Evolutionary conservation across 2,888 invertebrate genomes (phyloP).

Genomic region (Limnephilus lunatus): DNA sequence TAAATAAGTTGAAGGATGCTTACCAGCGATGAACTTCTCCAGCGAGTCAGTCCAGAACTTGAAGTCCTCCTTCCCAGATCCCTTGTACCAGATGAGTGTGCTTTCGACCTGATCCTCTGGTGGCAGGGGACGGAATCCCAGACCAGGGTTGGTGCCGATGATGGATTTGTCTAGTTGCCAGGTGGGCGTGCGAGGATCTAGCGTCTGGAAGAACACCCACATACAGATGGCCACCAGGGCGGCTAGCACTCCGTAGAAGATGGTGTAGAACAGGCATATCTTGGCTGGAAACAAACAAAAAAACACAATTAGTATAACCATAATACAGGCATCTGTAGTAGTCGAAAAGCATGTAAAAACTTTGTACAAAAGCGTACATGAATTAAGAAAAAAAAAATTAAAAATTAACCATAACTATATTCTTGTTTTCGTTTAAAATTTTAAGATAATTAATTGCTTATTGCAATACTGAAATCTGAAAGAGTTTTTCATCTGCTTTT

Average conservation of each 20-base stretch:
- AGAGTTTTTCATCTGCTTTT: too few relatives aligned
- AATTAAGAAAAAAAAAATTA: too few relatives aligned
- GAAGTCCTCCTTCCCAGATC: slow-evolving; percentile 86
- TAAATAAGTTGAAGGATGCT: slow-evolving; percentile 63
- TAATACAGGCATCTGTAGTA: too few relatives aligned
- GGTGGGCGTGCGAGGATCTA: slow-evolving; percentile 92
- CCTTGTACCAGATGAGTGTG: slow-evolving; percentile 96
- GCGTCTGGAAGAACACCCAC: slow-evolving; percentile 94
- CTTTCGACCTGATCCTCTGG: slow-evolving; percentile 91
- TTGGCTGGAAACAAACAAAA: slow-evolving; percentile 83
- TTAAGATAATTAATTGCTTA: too few relatives aligned
- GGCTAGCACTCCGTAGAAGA: slow-evolving; percentile 94
- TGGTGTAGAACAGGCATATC: slow-evolving; percentile 95
- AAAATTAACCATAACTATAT: too few relatives aligned
- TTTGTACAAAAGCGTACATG: too few relatives aligned
- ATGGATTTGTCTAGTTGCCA: slow-evolving; percentile 92
- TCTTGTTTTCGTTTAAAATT: too few relatives aligned
- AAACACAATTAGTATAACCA: slow-evolving; percentile 52
- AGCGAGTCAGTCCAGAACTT: slow-evolving; percentile 88
- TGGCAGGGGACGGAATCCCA: slow-evolving; percentile 96
- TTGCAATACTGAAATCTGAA: too few relatives aligned
- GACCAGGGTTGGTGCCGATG: slow-evolving; percentile 96
- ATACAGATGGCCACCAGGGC: slow-evolving; percentile 96
- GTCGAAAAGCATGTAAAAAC: too few relatives aligned
- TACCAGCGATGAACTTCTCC: slow-evolving; percentile 87